Conservation (phyloP, 2,888 invertebrate species). For the Leuctra nigra region DNA sequence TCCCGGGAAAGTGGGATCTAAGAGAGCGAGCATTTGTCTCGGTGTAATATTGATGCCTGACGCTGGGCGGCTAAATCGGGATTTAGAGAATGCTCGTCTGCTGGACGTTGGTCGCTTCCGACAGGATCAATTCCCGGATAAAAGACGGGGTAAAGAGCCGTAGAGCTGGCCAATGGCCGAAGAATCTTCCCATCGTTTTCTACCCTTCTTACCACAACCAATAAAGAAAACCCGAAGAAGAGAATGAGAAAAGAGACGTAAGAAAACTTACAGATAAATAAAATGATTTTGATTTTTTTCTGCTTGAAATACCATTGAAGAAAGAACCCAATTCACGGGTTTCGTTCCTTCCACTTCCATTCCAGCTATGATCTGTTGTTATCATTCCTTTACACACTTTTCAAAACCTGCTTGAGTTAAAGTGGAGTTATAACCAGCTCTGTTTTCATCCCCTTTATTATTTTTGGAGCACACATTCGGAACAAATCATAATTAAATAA, state of each 20-base stretch:
- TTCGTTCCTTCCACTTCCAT: not conserved
- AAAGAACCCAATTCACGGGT: not conserved
- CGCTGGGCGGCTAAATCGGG: not conserved
- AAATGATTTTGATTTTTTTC: slow-evolving; percentile 7
- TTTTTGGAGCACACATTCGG: no score
- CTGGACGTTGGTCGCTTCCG: slow-evolving; percentile 9
- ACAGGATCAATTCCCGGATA: slow-evolving; percentile 20
- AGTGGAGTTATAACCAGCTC: not conserved
- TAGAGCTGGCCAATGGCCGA: not conserved
- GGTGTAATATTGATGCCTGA: slow-evolving; percentile 6
- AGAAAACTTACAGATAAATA: not conserved
- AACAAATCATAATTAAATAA: no score
- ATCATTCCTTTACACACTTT: not conserved
- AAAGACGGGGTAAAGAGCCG: slow-evolving; percentile 8
- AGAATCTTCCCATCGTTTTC: slow-evolving; percentile 2
- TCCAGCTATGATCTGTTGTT: not conserved
- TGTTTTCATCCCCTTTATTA: no score
- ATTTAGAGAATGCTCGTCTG: slow-evolving; percentile 9
- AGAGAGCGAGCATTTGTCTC: no score
- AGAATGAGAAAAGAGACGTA: not conserved
- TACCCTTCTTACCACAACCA: slow-evolving; percentile 10
- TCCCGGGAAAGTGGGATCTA: no score
- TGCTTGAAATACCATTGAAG: not conserved
- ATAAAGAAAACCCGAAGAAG: slow-evolving; percentile 8
- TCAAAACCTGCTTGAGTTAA: not conserved